phyloP scores from a whole-genome alignment of 2,797 vertebrate species.

The Xenopus petersii region DNA sequence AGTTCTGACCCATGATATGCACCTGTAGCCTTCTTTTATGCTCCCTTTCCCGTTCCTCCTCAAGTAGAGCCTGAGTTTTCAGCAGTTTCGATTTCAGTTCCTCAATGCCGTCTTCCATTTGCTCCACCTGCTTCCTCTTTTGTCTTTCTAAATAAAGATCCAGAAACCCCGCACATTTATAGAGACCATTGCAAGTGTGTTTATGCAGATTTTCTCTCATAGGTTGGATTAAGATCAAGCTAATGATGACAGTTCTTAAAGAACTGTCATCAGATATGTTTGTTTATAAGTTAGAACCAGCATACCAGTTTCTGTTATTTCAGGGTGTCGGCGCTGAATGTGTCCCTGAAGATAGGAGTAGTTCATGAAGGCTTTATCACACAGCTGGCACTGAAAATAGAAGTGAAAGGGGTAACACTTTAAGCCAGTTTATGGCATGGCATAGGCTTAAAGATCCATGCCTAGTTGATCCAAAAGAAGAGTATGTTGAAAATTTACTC shows the following conservation, averaged over 20 bases:
- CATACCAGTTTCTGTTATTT: constrained; percentile 59
- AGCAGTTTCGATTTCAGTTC: constrained; percentile 63
- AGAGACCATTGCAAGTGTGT: too few species aligned
- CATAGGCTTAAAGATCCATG: too few species aligned
- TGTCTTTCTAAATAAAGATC: constrained; percentile 57
- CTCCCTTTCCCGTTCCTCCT: constrained; percentile 58
- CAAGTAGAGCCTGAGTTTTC: constrained; percentile 61
- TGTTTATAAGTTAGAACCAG: too few species aligned
- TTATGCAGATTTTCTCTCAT: too few species aligned
- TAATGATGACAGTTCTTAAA: too few species aligned
- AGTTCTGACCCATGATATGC: too few species aligned
- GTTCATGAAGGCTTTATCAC: constrained; percentile 72
- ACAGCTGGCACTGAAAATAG: constrained; percentile 66
- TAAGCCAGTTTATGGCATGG: too few species aligned
- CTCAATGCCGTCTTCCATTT: constrained; percentile 63
- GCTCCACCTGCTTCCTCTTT: constrained; percentile 59
- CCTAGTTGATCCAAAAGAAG: too few species aligned
- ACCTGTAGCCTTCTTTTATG: constrained; percentile 62
- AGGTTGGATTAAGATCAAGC: too few species aligned
- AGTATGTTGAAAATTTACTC: too few species aligned
- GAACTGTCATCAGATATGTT: too few species aligned
- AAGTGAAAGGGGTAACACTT: too few species aligned
- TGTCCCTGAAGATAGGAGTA: constrained; percentile 67
- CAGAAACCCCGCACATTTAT: not conserved
- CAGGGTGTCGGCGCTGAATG: constrained; percentile 59